Evolutionary conservation across 2,113 vertebrate species (phyloP), one percentile per base, ranked within the genome.

Genomic region (Pomatorhinus ruficollis): DNA sequence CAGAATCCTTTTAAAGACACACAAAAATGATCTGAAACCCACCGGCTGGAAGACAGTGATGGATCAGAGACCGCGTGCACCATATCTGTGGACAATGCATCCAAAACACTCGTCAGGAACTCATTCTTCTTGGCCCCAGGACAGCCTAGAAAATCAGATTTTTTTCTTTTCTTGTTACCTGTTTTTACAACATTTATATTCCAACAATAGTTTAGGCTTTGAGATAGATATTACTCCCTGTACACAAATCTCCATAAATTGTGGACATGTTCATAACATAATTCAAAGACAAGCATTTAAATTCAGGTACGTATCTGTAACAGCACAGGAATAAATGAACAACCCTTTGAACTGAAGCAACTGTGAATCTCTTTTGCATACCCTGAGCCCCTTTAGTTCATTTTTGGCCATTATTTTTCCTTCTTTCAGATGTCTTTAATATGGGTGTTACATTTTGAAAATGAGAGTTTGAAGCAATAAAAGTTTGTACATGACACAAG

Each of bases 41-140:
- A 99, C 99, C 99, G 99, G 97, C 98, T 97, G 1, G 99, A 98
- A 12, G 99, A 98, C 24, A 99, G 91, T 1, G 97, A 97, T 33
- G 99, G 99, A 96, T 99, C 99, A 23, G 99, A 99, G 71, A 99
- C 99, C 0, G 99, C 99, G 1, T 99, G 99, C 61, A 99, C 99
- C 99, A 99, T 99, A 97, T 99, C 99, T 6, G 99, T 99, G 68
- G 99, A 99, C 63, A 99, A 93, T 0, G 99, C 99, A 12, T 99
- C 99, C 97, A 99, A 97, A 87, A 99, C 98, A 76, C 99, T 99
- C 1, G 99, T 99, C 94, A 99, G 98, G 89, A 99, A 99, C 93
- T 99, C 99, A 11, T 98, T 99, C 97, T 99, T 99, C 97, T 99
- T 99, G 95, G 98, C 98, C 40, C 99, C 99, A 7, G 99, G 99